A percentile compares a stretch with the other conserved stretches of the same genome.
phyloP scores from a whole-genome alignment of 1,140 invertebrate genomes.

The Drosophila sucinea region DNA sequence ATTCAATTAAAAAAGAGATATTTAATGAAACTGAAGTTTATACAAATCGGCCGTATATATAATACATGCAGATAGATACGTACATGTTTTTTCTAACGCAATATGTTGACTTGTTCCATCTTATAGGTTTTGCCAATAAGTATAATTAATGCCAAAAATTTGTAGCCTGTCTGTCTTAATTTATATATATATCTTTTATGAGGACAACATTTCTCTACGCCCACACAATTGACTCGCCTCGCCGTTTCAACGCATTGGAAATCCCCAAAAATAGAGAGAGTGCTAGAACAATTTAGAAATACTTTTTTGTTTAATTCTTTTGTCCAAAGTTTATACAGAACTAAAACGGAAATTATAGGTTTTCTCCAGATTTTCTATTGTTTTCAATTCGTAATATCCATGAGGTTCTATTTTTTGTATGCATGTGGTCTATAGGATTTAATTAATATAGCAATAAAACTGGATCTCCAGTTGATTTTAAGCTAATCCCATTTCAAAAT shows the following conservation, averaged over 20 bases:
- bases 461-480: too few species aligned
- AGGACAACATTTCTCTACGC: not conserved
- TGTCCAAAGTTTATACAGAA: constrained; percentile 7
- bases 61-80: not conserved
- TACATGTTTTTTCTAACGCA: not conserved
- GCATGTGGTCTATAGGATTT: too few species aligned
- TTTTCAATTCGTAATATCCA: too few species aligned
- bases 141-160: constrained; percentile 14
- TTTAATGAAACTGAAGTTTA: constrained; percentile 1
- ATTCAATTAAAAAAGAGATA: not conserved
- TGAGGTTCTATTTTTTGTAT: not conserved
- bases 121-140: not conserved
- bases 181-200: constrained; percentile 9
- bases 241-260: constrained; percentile 1
- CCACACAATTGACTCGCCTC: constrained; percentile 1
- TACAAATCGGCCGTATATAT: constrained; percentile 1
- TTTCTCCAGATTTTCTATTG: not conserved
- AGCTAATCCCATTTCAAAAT: too few species aligned
- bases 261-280: constrained; percentile 2
- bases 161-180: constrained; percentile 11
- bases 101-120: constrained; percentile 5
- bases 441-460: too few species aligned
- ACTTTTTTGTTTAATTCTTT: constrained; percentile 12
- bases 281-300: not conserved
- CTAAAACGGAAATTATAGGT: not conserved